Base-by-base conservation (phyloP, 2,888 invertebrate genomes). In the Thera britannica region DNA sequence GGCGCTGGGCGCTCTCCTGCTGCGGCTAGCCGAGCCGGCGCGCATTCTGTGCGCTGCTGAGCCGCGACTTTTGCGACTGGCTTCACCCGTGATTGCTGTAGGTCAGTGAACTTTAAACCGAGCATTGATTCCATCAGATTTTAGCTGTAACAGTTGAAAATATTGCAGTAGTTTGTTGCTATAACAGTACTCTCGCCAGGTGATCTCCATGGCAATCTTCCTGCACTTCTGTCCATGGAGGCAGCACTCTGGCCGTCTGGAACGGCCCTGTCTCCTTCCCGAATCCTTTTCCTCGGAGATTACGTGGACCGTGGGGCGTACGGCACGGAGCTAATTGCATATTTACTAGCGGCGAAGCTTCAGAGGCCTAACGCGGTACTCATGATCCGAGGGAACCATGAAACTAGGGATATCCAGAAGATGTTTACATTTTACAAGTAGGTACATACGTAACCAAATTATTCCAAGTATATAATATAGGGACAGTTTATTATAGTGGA, bases 191-290 rank as follows among this genome's bases (percentile, higher is more conserved):
- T 57, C 23, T 9, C 12, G 6, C 35, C 58, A 96, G 96, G 97
- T 5, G 97, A 97, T 80, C 90, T 97, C 51, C 97, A 97, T 88
- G 97, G 97, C 34, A 97, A 97, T 85, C 95, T 95, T 71, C 85
- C 90, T 7, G 96, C 97, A 74, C 87, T 97, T 46, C 89, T 96
- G 6, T 93, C 95, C 59, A 96, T 97, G 90, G 97, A 97, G 85
- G 93, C 94, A 69, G 94, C 95, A 0, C 87, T 97, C 11, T 97
- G 97, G 97, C 92, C 96, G 23, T 89, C 95, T 68, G 96, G 96
- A 0, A 94, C 95, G 0, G 90, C 94, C 6, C 87, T 96, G 56
- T 94, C 95, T 8, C 96, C 97, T 0, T 94, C 95, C 3, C 94
- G 92, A 23, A 88, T 96, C 67, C 89, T 97, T 6, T 97, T 97